These are phyloP conservation scores for Bombus vancouverensis DNA, from an alignment of 1,140 invertebrate genomes.

Conservation along the genomic window DNA sequence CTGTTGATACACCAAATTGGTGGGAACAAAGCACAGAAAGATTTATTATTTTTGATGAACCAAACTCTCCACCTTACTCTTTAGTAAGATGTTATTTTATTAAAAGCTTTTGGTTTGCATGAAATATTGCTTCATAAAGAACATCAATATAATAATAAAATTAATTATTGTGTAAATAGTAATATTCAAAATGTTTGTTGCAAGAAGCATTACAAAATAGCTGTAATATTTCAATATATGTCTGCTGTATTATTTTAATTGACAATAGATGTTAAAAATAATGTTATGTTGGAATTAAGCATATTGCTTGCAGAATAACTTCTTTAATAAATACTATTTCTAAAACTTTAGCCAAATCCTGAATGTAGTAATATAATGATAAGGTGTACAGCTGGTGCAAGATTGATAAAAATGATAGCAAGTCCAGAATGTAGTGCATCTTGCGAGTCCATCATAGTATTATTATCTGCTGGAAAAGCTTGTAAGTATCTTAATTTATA, in stretches of 20 bases:
- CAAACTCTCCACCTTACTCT: slow-evolving; percentile 83
- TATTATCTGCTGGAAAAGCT: slow-evolving; percentile 86
- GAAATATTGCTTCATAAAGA: background rate
- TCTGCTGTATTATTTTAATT: background rate
- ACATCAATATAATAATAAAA: background rate
- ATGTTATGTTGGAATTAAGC: background rate
- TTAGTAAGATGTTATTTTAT: slow-evolving; percentile 79
- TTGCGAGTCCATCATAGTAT: slow-evolving; percentile 86
- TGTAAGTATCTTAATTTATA: slow-evolving; percentile 83
- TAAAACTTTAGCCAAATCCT: slow-evolving; percentile 84
- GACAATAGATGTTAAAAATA: background rate
- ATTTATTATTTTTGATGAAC: slow-evolving; percentile 88
- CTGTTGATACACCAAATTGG: slow-evolving; percentile 84
- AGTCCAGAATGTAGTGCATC: slow-evolving; percentile 86
- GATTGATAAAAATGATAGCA: slow-evolving; percentile 86
- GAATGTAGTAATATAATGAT: slow-evolving; percentile 90
- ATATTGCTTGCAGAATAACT: background rate
- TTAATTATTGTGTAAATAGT: background rate
- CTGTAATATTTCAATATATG: background rate
- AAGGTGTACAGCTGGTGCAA: slow-evolving; percentile 85
- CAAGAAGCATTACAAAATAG: background rate
- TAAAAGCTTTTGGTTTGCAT: background rate
- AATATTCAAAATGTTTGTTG: background rate
- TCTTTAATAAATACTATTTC: slow-evolving; percentile 49
- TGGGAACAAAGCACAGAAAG: slow-evolving; percentile 88